These are phyloP conservation scores for Agelastica alni DNA, from an alignment of 2,888 invertebrate species.

Conservation along the genomic window DNA sequence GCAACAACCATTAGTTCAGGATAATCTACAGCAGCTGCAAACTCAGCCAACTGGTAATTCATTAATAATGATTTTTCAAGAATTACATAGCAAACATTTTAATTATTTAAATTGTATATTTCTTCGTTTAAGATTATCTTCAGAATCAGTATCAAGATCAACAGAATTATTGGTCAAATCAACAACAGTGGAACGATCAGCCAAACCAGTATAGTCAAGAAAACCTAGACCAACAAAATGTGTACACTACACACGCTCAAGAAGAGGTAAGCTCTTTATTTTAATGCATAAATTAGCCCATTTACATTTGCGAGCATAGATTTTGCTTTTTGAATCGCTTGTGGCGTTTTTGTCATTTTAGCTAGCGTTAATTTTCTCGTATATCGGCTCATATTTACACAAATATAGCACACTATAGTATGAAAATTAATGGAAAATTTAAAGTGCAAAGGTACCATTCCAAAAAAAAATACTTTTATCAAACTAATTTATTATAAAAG, in stretches of 20 bases:
- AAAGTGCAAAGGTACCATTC: too few relatives aligned
- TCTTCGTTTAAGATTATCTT: conserved; percentile 16
- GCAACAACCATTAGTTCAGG: conserved; percentile 38
- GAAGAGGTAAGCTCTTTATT: conserved; percentile 48
- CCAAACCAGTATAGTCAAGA: conserved; percentile 46
- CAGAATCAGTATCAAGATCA: conserved; percentile 45
- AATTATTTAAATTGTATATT: conserved; percentile 32
- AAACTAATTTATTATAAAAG: too few relatives aligned
- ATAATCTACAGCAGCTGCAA: conserved; percentile 35
- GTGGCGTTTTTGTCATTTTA: not conserved
- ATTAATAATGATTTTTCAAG: not conserved
- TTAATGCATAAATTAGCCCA: not conserved
- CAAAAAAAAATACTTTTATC: too few relatives aligned
- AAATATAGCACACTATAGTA: too few relatives aligned
- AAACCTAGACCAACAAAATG: conserved; percentile 41
- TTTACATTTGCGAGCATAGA: too few relatives aligned
- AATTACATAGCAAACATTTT: conserved; percentile 32
- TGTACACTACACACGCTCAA: conserved; percentile 51
- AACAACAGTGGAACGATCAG: conserved; percentile 42
- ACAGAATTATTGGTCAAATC: conserved; percentile 45
- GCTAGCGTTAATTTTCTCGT: too few relatives aligned
- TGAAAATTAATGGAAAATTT: too few relatives aligned
- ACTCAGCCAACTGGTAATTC: not conserved
- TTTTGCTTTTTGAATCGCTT: not conserved
- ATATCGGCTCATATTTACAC: too few relatives aligned